A percentile compares a stretch with the other conserved stretches of the same genome.
Conservation (phyloP, 2,113 vertebrate species). For the Pycnonotus jocosus region DNA sequence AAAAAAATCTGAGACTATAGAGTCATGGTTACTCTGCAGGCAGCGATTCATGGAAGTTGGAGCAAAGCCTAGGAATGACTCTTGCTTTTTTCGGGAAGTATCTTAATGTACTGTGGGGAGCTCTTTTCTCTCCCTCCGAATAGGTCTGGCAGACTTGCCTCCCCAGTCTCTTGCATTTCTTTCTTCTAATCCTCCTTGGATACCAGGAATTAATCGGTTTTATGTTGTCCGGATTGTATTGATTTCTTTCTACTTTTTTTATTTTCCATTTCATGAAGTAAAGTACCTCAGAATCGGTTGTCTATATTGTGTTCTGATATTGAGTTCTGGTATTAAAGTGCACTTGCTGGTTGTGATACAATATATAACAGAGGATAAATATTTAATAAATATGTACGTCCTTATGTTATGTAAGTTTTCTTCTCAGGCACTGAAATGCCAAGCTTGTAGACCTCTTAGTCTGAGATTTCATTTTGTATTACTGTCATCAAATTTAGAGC, state of each 20-base stretch:
- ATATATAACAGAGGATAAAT: not conserved
- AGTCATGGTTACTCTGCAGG: slow-evolving; percentile 2
- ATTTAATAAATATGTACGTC: not conserved
- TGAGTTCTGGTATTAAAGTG: not conserved
- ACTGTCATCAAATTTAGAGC: not conserved
- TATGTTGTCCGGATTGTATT: not conserved
- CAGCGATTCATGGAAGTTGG: slow-evolving; percentile 18
- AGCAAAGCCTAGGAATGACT: slow-evolving; percentile 44
- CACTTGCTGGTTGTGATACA: not conserved
- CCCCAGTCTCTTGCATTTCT: not conserved
- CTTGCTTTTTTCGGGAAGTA: not conserved
- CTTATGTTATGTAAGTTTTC: not conserved
- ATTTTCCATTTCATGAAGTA: not conserved
- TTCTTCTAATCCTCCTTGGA: not conserved
- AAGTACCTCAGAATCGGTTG: not conserved
- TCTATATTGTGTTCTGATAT: not conserved
- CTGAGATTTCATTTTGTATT: not conserved
- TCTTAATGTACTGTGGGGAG: not conserved
- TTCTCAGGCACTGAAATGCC: not conserved
- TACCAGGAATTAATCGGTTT: not conserved
- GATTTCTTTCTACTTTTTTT: not conserved
- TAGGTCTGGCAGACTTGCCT: not conserved
- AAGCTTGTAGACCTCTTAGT: not conserved
- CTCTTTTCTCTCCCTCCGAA: not conserved
- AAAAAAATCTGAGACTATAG: not conserved